phyloP scores from a whole-genome alignment of 2,888 invertebrate species.

The Exocentrus adspersus region DNA sequence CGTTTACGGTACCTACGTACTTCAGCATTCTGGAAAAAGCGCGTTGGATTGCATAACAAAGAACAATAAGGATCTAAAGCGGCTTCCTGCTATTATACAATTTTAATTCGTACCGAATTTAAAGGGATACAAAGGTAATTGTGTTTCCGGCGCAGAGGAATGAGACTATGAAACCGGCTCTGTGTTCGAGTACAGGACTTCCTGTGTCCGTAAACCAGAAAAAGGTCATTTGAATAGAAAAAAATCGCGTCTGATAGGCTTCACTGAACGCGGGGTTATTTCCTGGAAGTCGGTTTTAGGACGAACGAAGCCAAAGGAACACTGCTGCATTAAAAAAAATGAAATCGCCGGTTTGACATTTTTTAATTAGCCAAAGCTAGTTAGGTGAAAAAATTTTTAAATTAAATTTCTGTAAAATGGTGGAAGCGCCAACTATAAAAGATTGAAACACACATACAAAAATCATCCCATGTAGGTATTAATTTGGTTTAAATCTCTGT shows the following conservation, averaged over 20 bases:
- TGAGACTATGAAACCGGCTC: constrained; percentile 27
- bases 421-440: too few relatives aligned
- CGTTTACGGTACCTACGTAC: constrained; percentile 15
- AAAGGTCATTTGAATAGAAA: constrained; percentile 5
- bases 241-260: background rate
- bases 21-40: constrained; percentile 11
- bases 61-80: constrained; percentile 21
- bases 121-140: constrained; percentile 26
- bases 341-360: too few relatives aligned
- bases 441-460: too few relatives aligned
- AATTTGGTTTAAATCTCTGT: too few relatives aligned
- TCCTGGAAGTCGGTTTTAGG: too few relatives aligned
- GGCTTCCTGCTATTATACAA: constrained; percentile 19
- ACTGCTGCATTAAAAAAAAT: too few relatives aligned
- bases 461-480: too few relatives aligned
- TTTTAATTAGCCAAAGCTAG: too few relatives aligned
- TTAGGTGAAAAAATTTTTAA: too few relatives aligned
- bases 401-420: too few relatives aligned
- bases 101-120: constrained; percentile 23
- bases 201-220: constrained; percentile 34
- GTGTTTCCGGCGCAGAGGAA: constrained; percentile 15
- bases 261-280: background rate
- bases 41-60: constrained; percentile 16
- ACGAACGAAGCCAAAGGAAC: too few relatives aligned
- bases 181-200: constrained; percentile 36